Evolutionary conservation across 2,888 invertebrate species (phyloP).

Genomic region (Chelonus formosanus): DNA sequence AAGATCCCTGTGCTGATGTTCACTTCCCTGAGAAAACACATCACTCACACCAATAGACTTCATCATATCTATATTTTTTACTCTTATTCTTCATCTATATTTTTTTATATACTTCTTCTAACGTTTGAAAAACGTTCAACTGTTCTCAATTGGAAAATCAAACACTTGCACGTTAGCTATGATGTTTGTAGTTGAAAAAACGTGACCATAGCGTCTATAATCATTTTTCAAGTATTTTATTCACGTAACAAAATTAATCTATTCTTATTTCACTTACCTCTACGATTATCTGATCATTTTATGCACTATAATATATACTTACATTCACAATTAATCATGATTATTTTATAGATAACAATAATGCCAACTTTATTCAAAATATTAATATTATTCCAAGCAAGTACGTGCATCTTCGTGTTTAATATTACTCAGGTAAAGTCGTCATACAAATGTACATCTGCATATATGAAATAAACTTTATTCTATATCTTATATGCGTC

Average conservation of each 20-base stretch:
- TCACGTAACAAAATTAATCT: background rate
- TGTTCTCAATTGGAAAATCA: constrained; percentile 41
- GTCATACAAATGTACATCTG: too few relatives aligned
- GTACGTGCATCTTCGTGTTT: too few relatives aligned
- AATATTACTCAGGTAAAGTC: too few relatives aligned
- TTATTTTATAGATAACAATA: too few relatives aligned
- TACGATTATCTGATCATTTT: background rate
- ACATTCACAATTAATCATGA: too few relatives aligned
- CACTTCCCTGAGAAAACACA: constrained; percentile 19
- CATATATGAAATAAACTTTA: too few relatives aligned
- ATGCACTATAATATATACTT: background rate
- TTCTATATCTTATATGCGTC: too few relatives aligned
- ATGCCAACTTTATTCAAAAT: too few relatives aligned
- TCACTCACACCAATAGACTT: constrained; percentile 14
- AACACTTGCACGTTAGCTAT: constrained; percentile 35
- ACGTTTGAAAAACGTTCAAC: constrained; percentile 33
- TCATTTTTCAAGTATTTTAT: constrained; percentile 13
- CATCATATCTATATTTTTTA: constrained; percentile 23
- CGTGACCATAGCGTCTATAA: constrained; percentile 38
- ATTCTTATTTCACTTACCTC: background rate
- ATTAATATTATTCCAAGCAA: too few relatives aligned
- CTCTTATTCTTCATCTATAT: constrained; percentile 18
- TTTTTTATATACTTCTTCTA: constrained; percentile 11
- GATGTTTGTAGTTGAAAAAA: constrained; percentile 41
- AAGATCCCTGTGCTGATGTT: constrained; percentile 7